Conservation (phyloP, 2,797 vertebrate genomes). For the Lutjanus argentimaculatus region DNA sequence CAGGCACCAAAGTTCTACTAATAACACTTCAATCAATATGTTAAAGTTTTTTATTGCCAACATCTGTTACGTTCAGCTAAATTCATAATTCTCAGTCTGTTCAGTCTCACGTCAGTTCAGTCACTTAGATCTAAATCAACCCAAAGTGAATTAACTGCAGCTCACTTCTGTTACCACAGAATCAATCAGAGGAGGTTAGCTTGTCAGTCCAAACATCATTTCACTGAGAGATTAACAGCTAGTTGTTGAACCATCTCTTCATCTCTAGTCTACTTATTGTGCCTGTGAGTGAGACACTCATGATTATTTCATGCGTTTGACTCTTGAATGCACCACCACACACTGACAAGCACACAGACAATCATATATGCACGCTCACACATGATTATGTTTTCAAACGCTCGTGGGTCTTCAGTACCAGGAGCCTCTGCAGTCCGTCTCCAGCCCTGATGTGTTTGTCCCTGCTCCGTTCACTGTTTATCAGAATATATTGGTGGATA, state of each 20-base stretch:
- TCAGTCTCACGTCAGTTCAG: neutral
- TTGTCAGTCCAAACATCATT: neutral
- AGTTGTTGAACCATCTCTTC: neutral
- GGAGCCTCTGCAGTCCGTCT: neutral
- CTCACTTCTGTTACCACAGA: neutral
- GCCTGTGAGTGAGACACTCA: neutral
- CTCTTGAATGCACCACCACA: neutral
- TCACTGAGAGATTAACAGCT: neutral
- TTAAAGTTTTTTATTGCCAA: too few relatives aligned
- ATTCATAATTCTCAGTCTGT: too few relatives aligned
- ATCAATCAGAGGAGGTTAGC: neutral
- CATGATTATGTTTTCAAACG: neutral
- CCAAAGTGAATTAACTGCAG: neutral
- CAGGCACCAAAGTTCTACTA: too few relatives aligned
- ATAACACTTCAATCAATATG: too few relatives aligned
- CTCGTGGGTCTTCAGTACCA: neutral
- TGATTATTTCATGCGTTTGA: neutral
- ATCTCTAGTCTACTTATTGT: neutral
- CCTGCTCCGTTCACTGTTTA: slow-evolving; percentile 3
- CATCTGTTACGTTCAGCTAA: too few relatives aligned
- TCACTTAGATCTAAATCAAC: neutral
- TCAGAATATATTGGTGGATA: slow-evolving; percentile 2
- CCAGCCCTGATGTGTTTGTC: slow-evolving; percentile 19
- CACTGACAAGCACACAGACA: neutral
- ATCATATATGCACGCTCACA: neutral